Base-by-base conservation (phyloP, 2,888 invertebrate genomes). In the Diadegma fenestrale region DNA sequence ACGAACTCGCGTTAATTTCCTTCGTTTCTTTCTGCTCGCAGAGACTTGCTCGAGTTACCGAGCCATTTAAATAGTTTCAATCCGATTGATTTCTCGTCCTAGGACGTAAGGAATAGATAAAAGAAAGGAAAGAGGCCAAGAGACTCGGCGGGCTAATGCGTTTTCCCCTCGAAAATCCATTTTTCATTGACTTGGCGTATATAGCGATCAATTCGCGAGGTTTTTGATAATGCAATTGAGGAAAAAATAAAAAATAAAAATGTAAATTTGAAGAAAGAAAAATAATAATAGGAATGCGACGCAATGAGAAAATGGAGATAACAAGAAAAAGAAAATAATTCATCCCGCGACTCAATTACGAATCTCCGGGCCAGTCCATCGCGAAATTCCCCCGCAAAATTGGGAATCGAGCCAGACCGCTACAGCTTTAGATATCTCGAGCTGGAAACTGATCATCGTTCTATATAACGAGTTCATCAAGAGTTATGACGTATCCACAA, bases 391-490 rank as follows among this genome's bases (percentile, higher is more conserved):
- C 54, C 26, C 78, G 72, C 37, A 10, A 7, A 37, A 82, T 78
- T 82, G 82, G 78, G 78, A 78, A 82, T 72, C 33, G 78, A 72
- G 82, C 82, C 82, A 82, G 72, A 71, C 64, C 12, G 19, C 17
- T n/a, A 48, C n/a, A 10, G 51, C 68, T 63, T 71, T 77, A 71
- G 63, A 6, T 37, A 51, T 30, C n/a, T 69, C 69, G 26, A 26
- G 30, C 10, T 43, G 82, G 63, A 51, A 64, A 43, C 77, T 64
- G 51, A 77, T 77, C 71, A 72, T 71, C 77, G 77, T 82, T 72
- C 72, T 71, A n/a, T n/a, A n/a, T n/a, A 82, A 82, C 58, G 41
- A 22, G 43, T 30, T 33, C 14, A 45, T 51, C 26, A 48, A 69
- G 17, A 45, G 19, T 33, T 51, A 51, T 69, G 1, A 14, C 17